phyloP scores from a whole-genome alignment of 1,140 invertebrate species.

The Hetaerina americana region DNA sequence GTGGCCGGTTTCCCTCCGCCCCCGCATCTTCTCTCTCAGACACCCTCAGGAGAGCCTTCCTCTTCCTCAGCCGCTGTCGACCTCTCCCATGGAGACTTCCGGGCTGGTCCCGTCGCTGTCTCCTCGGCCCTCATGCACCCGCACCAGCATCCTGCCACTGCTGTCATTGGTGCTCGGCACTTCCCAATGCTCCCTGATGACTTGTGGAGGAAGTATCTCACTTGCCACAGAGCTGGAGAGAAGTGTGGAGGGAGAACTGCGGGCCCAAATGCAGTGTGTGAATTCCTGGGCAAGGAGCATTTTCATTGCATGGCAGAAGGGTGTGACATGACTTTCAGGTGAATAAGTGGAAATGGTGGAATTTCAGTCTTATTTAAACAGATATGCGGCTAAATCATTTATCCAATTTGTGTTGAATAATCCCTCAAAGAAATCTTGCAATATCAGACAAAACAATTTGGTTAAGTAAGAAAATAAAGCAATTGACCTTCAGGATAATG shows the following conservation, averaged over 20 bases:
- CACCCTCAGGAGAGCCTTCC: constrained; percentile 4
- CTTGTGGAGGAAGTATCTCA: constrained; percentile 45
- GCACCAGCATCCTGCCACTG: constrained; percentile 17
- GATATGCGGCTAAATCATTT: no score
- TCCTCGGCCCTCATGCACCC: constrained; percentile 30
- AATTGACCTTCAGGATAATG: no score
- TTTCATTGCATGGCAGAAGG: constrained; percentile 60
- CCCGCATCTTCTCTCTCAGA: background rate
- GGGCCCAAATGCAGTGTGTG: constrained; percentile 46
- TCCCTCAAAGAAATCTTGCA: no score
- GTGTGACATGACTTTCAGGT: constrained; percentile 54
- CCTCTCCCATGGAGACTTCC: constrained; percentile 33
- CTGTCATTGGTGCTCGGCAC: constrained; percentile 22
- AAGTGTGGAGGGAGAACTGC: constrained; percentile 41
- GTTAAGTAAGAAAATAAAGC: no score
- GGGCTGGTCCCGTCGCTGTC: constrained; percentile 30
- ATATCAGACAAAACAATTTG: no score
- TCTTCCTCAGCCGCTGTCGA: constrained; percentile 12
- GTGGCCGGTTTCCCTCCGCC: background rate
- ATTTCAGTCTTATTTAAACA: no score
- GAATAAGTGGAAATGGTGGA: constrained; percentile 17
- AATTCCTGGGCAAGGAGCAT: constrained; percentile 56
- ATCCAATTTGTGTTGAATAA: no score
- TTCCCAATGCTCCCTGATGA: constrained; percentile 27
- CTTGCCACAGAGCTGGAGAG: constrained; percentile 37